Percentiles rank a stretch among this genome's conserved stretches.
Evolutionary conservation across 2,113 vertebrate genomes (phyloP).

Genomic region (Ptyas mucosa): DNA sequence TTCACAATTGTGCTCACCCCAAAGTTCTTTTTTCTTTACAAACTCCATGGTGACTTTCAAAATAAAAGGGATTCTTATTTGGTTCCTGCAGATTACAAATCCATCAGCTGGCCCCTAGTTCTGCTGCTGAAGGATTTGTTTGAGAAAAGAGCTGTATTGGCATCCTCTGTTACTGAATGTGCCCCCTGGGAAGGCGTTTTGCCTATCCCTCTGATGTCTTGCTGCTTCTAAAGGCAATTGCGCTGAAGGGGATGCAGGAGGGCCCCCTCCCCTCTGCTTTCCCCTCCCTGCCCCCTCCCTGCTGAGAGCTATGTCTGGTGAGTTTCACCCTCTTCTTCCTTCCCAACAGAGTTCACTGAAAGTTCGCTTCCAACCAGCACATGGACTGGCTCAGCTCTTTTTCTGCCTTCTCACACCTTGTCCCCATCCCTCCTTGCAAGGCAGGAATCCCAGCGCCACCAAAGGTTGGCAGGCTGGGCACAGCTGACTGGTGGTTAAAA

Average conservation of each 20-base stretch:
- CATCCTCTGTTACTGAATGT: conserved; percentile 73
- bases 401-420: conserved; percentile 86
- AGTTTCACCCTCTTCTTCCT: conserved; percentile 57
- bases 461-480: conserved; percentile 59
- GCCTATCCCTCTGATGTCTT: conserved; percentile 69
- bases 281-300: background rate
- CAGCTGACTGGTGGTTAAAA: conserved; percentile 33
- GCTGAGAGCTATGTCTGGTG: conserved; percentile 24
- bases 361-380: conserved; percentile 90
- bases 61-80: conserved; percentile 70
- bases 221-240: conserved; percentile 72
- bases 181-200: conserved; percentile 66
- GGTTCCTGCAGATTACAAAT: conserved; percentile 55
- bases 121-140: conserved; percentile 61
- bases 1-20: background rate
- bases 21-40: background rate
- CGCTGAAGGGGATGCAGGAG: conserved; percentile 55
- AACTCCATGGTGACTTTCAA: conserved; percentile 52
- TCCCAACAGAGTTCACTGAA: conserved; percentile 85
- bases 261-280: conserved; percentile 20
- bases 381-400: conserved; percentile 86
- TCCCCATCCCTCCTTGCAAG: conserved; percentile 79
- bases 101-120: conserved; percentile 61
- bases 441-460: conserved; percentile 74
- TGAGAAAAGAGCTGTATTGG: conserved; percentile 56